phyloP scores from a whole-genome alignment of 2,797 vertebrate species.

The Melanogrammus aeglefinus region DNA sequence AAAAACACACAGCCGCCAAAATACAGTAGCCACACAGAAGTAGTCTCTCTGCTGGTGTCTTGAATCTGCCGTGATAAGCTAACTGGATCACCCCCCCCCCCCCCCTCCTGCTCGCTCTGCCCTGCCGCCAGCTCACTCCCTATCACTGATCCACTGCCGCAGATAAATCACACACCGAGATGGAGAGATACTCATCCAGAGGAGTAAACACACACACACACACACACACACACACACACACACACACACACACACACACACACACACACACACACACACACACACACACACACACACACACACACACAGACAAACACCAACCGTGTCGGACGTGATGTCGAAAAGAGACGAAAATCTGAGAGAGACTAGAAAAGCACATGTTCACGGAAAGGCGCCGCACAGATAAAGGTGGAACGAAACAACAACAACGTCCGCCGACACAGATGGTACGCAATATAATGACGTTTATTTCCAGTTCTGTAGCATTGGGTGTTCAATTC shows the following conservation, averaged over 20 bases:
- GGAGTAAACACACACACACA: background rate
- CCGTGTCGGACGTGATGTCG: background rate
- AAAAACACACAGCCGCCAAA: constrained; percentile 8
- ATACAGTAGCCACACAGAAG: constrained; percentile 24
- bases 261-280: no score
- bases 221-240: background rate
- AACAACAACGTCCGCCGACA: background rate
- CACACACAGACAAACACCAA: background rate
- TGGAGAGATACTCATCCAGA: background rate
- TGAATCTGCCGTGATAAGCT: constrained; percentile 45
- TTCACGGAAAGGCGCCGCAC: no score
- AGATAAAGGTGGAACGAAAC: no score
- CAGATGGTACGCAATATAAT: no score
- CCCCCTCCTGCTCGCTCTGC: constrained; percentile 40
- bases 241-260: background rate
- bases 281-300: background rate
- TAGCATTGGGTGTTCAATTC: background rate
- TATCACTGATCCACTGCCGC: constrained; percentile 51
- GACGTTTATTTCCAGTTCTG: no score
- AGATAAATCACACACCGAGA: constrained; percentile 42
- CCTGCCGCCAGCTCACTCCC: constrained; percentile 56
- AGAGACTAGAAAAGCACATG: background rate
- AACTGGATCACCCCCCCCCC: constrained; percentile 31
- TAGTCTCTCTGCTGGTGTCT: constrained; percentile 28
- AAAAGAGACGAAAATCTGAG: no score